Evolutionary conservation across 2,888 invertebrate species (phyloP).

Genomic region (Chromoteleia sp.): DNA sequence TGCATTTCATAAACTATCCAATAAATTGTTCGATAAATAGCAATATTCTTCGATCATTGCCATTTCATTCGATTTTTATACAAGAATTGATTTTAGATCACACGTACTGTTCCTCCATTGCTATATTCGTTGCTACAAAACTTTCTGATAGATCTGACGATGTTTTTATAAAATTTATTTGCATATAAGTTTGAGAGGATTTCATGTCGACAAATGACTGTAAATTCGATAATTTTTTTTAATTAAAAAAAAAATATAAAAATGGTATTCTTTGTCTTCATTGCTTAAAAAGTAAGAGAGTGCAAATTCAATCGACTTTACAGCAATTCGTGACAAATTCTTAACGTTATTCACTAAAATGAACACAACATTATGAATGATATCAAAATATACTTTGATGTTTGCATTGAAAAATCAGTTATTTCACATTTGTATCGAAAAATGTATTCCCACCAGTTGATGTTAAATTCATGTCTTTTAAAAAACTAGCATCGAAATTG

Average conservation of each 20-base stretch:
- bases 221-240: slow-evolving; percentile 22
- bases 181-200: not conserved
- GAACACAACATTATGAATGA: slow-evolving; percentile 44
- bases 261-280: not conserved
- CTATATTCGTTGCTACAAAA: slow-evolving; percentile 45
- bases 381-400: slow-evolving; percentile 56
- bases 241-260: slow-evolving; percentile 11
- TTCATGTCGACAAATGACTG: slow-evolving; percentile 9
- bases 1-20: not conserved
- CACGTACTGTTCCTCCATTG: not conserved
- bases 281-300: slow-evolving; percentile 4
- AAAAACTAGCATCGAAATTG: slow-evolving; percentile 27
- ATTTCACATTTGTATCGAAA: slow-evolving; percentile 3
- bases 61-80: not conserved
- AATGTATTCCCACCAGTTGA: slow-evolving; percentile 21
- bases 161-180: slow-evolving; percentile 1
- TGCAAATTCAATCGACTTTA: slow-evolving; percentile 26
- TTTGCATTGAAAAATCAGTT: slow-evolving; percentile 26
- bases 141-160: slow-evolving; percentile 18
- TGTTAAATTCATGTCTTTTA: slow-evolving; percentile 38
- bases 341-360: slow-evolving; percentile 19
- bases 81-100: not conserved
- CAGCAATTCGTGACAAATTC: slow-evolving; percentile 9
- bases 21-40: not conserved
- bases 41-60: not conserved